Evolutionary conservation across 1,140 invertebrate species (phyloP).

Genomic region (Drosophila bocqueti): DNA sequence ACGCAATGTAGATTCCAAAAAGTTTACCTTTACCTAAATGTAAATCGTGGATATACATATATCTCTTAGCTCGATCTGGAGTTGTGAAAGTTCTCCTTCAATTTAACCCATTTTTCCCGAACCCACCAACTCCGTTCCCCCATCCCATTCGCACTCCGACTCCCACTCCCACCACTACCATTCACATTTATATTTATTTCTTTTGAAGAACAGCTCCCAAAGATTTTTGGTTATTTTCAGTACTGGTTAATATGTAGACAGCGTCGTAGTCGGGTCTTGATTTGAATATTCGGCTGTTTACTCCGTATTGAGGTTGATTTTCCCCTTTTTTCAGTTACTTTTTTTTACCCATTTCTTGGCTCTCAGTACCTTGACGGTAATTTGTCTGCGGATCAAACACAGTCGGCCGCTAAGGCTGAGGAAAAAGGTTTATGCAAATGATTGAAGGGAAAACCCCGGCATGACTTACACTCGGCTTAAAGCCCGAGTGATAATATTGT

Average conservation of each 20-base stretch:
- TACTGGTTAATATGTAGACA: conserved; percentile 63
- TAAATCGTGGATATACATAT: not conserved
- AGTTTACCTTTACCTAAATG: not conserved
- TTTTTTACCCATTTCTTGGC: conserved; percentile 2
- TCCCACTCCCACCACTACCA: conserved; percentile 2
- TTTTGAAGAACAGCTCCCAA: conserved; percentile 9
- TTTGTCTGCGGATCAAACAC: conserved; percentile 73
- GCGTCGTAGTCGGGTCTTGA: conserved; percentile 43
- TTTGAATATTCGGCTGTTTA: conserved; percentile 40
- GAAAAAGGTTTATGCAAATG: conserved; percentile 65
- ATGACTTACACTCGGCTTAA: conserved; percentile 2
- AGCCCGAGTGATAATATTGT: conserved; percentile 56
- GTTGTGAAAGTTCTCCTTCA: conserved; percentile 9
- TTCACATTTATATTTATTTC: conserved; percentile 22
- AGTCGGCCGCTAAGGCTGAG: conserved; percentile 34
- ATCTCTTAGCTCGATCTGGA: not conserved
- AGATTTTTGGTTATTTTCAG: conserved; percentile 11
- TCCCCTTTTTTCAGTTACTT: conserved; percentile 13
- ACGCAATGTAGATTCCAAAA: not conserved
- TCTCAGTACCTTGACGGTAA: conserved; percentile 39
- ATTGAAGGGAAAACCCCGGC: conserved; percentile 14
- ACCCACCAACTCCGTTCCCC: not conserved
- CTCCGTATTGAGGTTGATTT: conserved; percentile 37
- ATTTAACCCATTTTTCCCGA: conserved; percentile 14
- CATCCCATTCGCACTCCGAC: not conserved